Evolutionary conservation across 2,113 vertebrate species (phyloP), one percentile per base, ranked within the genome.

Genomic region (Acrocephalus arundinaceus): DNA sequence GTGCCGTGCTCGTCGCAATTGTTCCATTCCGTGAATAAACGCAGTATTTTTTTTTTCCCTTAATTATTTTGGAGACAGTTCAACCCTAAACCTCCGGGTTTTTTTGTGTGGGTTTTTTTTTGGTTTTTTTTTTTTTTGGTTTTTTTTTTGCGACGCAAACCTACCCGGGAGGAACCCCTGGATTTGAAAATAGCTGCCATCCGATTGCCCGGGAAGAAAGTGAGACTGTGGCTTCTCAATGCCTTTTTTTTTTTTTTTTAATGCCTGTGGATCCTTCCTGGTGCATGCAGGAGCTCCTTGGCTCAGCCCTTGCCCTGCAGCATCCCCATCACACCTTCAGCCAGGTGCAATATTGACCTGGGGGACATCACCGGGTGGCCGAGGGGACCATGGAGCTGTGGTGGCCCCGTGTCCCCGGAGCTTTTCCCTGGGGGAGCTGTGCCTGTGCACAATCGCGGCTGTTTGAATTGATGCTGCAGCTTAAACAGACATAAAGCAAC

Each of bases 401-500:
- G 13, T 6, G 82, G 11, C 21, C 31, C 45, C 76, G 59, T 7
- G 71, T 15, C 9, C 78, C 55, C 58, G 9, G 22, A 39, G 75
- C 63, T 63, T 27, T 27, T 41, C 51, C 46, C 4, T 4, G 8
- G 55, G 66, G 73, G 83, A 72, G 59, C 90, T 0, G 43, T 39
- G 83, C 81, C 93, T 57, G 28, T 6, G 89, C 87, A 90, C 94
- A 87, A 86, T 77, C 75, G 75, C 87, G 78, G 73, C 89, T 68
- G 8, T 87, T 91, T 51, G 96, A 90, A 92, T 78, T 71, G 92
- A 89, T 59, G 37, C 95, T 65, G 95, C 96, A 25, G 95, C 90
- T 94, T 13, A 28, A 85, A 61, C 93, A 77, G 92, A 45, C 94
- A 97, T 96, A 97, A 97, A 97, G 96, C 96, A 19, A 89, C 94